Base-by-base conservation (phyloP, 2,888 invertebrate species). In the Elmis aenea region DNA sequence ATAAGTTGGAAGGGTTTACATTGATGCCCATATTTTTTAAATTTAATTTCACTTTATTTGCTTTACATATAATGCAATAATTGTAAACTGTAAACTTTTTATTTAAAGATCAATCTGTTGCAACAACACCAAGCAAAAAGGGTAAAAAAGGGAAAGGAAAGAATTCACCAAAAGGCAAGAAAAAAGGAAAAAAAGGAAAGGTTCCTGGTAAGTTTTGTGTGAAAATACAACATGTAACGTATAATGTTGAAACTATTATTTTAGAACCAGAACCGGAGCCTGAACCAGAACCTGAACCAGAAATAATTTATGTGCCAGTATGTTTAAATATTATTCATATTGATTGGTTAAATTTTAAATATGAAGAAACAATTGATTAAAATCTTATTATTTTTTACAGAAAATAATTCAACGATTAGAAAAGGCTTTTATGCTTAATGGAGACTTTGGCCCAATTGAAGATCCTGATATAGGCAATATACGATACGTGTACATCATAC, bases 401-500 rank as follows among this genome's bases (percentile, higher is more conserved):
- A 75, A 79, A 70, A 70, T 80, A 8, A 71, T 83, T 1, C 79
- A 85, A 57, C 79, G 78, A 51, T 70, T 80, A 23, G 77, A 85
- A 1, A 77, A 81, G 50, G 83, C 83, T 20, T 85, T 85, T 1
- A 72, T 77, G 26, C 63, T 88, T n/a, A 72, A 82, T 31, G 79
- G 82, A 1, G 65, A 74, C 20, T 85, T 83, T 54, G 85, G 85
- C 0, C 33, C 44, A 2, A 59, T 61, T 18, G 52, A 48, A 5
- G 31, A 46, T 4, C 37, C 39, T 2, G 51, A 50, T 9, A 49
- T 48, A 12, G 64, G 76, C 0, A 71, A 74, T 26, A 69, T 71
- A 2, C 70, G 76, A 44, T 81, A 83, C 64, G 65, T 88, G 0
- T 92, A 87, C 61, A 78, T 92, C 50, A 61, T 87, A 47, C 74